These are phyloP conservation scores for Bos indicus DNA, from an alignment of 2,113 vertebrate species.

Conservation along the genomic window DNA sequence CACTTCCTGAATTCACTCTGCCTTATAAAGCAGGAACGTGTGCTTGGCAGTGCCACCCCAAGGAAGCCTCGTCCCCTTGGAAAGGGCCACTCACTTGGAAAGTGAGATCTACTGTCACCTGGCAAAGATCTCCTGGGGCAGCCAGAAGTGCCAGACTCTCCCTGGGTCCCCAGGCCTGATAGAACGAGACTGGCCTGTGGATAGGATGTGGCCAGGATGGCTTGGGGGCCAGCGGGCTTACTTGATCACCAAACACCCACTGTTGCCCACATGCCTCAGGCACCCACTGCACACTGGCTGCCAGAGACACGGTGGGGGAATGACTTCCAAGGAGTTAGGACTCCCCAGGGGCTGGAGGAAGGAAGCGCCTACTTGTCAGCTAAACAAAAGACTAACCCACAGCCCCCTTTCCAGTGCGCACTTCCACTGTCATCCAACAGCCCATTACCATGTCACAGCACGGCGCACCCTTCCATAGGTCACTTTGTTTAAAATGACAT, in stretches of 20 bases:
- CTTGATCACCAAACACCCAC: background rate
- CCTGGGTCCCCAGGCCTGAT: background rate
- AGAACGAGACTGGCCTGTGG: fast-evolving
- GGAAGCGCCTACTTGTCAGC: conserved; percentile 82
- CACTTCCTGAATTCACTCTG: background rate
- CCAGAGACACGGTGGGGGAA: conserved; percentile 44
- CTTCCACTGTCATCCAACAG: conserved; percentile 90
- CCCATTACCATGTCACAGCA: conserved; percentile 90
- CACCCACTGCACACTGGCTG: conserved; percentile 17
- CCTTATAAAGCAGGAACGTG: background rate
- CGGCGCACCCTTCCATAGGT: conserved; percentile 87
- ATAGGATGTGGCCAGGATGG: background rate
- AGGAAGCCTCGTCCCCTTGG: background rate
- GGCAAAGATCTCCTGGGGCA: background rate
- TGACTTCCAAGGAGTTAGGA: conserved; percentile 73
- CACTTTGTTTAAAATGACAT: conserved; percentile 94
- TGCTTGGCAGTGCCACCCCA: background rate
- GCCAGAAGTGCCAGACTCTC: background rate
- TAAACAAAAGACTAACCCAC: conserved; percentile 84
- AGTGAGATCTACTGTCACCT: background rate
- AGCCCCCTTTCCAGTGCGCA: conserved; percentile 81
- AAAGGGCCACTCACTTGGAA: background rate
- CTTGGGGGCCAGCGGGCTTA: background rate
- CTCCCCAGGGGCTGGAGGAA: conserved; percentile 75
- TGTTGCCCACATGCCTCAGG: background rate